Base-by-base conservation (phyloP, 2,113 vertebrate genomes). In the Podocnemis expansa region DNA sequence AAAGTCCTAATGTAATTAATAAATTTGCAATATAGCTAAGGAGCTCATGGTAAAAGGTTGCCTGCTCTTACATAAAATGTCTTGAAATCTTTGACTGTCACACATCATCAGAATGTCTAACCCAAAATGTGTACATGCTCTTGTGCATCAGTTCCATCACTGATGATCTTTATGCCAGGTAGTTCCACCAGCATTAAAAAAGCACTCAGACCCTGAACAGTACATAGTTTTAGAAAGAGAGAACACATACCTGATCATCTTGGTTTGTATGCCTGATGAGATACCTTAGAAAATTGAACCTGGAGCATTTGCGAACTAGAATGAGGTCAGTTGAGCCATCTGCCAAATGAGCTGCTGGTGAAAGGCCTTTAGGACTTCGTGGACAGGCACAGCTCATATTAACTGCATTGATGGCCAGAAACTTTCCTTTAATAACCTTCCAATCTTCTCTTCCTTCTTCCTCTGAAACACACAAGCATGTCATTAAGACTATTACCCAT, bases 381-480 rank as follows among this genome's bases (percentile, higher is more conserved):
- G 99, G 98, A 98, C 99, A 99, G 4, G 99, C 99, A 56, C 99
- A 99, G 97, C 98, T 99, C 98, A 99, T 99, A 94, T 97, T 99
- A 80, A 98, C 98, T 45, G 98, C 98, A 24, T 99, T 99, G 97
- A 99, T 99, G 73, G 99, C 99, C 92, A 99, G 97, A 91, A 99
- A 99, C 97, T 99, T 99, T 60, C 99, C 99, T 84, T 98, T 98
- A 92, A 99, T 93, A 6, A 98, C 98, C 38, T 98, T 98, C 99
- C 99, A 99, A 78, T 98, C 98, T 60, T 98, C 98, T 38, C 89
- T 38, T 1, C 82, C 84, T n/a, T 97, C 97, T 6, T 97, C 94
- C 91, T 98, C 99, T 99, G 97, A 43, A 95, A 96, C 1, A 95
- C 41, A 91, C 56, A 81, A 82, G 21, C 19, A 70, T 70, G 73